Evolutionary conservation across 2,113 vertebrate genomes (phyloP).

Genomic region (Lynx canadensis): DNA sequence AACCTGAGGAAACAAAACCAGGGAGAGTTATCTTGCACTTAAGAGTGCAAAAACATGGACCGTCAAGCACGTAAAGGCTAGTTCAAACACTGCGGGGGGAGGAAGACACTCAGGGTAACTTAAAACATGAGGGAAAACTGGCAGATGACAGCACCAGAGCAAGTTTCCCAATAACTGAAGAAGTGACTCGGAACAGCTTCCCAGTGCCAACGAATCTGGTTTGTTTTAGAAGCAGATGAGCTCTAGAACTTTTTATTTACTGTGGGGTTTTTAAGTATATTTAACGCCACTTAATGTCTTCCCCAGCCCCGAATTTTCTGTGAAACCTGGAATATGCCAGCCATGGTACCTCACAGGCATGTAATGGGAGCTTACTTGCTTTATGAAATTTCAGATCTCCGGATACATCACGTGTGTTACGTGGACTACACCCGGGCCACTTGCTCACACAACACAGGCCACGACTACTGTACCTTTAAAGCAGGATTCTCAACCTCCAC

Average conservation of each 20-base stretch:
- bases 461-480: not conserved
- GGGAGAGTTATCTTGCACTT: not conserved
- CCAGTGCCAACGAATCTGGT: not conserved
- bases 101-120: not conserved
- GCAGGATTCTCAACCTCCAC: not conserved
- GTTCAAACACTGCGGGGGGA: not conserved
- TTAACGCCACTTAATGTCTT: not conserved
- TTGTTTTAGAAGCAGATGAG: slow-evolving; percentile 55
- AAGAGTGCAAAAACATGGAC: slow-evolving; percentile 6
- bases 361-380: not conserved
- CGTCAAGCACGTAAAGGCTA: slow-evolving; percentile 47
- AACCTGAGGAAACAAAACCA: slow-evolving; percentile 53
- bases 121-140: not conserved
- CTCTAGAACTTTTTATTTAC: slow-evolving; percentile 8
- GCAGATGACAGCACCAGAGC: not conserved
- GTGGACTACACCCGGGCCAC: not conserved
- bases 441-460: accelerated
- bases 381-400: slow-evolving; percentile 27
- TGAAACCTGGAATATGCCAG: not conserved
- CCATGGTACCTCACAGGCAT: not conserved
- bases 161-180: not conserved
- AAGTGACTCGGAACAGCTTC: not conserved
- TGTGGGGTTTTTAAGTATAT: not conserved
- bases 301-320: not conserved
- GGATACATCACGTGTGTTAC: slow-evolving; percentile 45